Evolutionary conservation across 2,888 invertebrate genomes (phyloP), one percentile per base, ranked within the genome.

Genomic region (Drosophila longiperda): DNA sequence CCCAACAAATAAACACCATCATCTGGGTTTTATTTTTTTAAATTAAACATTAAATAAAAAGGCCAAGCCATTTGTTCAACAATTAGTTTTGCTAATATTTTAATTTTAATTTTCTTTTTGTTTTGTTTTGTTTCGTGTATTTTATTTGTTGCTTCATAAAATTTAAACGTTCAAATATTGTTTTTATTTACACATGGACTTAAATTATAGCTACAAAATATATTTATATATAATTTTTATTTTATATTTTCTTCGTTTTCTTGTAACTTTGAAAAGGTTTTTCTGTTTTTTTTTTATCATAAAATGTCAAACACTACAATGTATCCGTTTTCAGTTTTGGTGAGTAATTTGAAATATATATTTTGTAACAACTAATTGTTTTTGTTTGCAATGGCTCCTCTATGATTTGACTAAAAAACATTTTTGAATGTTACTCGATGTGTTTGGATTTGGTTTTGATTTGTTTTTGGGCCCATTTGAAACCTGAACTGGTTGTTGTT

Each of bases 401-500:
- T 66, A 48, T 53, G 58, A 55, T 76, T 78, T 42, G 66, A 74
- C 82, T 89, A 80, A 82, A 87, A 82, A 89, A 89, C 82, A 87
- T 87, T 82, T 86, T 82, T 87, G 73, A 83, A 86, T 86, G 82
- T 74, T 78, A 70, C 70, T 87, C 90, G 85, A 89, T 87, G 89
- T 89, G 80, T 87, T 80, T 65, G 68, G 66, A 66, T 73, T 80
- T 34, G 26, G 63, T 33, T 70, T 72, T 63, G 53, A 80, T 81
- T 83, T 66, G 60, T 59, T 69, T 66, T 76, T 90, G 89, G 89
- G 90, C 89, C 89, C 88, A 73, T 78, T 81, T 89, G 89, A 89
- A 89, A 89, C 89, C 89, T 89, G 90, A 89, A 89, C 78, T 81
- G 80, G 78, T 83, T 83, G 78, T 83, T 83, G 60, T 71, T 72